A percentile compares a stretch with the other conserved stretches of the same genome.
phyloP scores from a whole-genome alignment of 2,113 vertebrate species.

The Corydoras sp. region DNA sequence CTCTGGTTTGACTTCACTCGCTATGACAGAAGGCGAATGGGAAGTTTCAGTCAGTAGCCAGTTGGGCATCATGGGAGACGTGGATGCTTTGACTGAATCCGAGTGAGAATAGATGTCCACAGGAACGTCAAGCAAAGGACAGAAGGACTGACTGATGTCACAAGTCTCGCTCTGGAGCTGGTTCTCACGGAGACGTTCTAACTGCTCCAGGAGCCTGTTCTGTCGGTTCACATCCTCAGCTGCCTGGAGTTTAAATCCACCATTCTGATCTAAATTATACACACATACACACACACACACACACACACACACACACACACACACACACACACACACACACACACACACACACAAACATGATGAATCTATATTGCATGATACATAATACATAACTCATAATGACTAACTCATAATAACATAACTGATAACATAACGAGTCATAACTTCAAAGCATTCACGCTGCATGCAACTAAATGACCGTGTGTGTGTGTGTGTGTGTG shows the following conservation, averaged over 20 bases:
- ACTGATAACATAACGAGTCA: too few species aligned
- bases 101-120: constrained; percentile 66
- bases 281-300: constrained; percentile 8
- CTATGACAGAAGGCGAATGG: constrained; percentile 36
- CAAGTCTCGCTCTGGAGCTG: constrained; percentile 44
- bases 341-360: neutral
- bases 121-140: constrained; percentile 79
- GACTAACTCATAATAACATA: too few species aligned
- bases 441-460: too few species aligned
- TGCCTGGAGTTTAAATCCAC: constrained; percentile 80
- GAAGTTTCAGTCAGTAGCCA: constrained; percentile 63
- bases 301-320: neutral
- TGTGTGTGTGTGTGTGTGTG: too few species aligned
- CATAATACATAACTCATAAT: too few species aligned
- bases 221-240: constrained; percentile 53
- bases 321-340: neutral
- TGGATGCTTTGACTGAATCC: neutral
- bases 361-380: neutral
- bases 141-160: constrained; percentile 60
- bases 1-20: constrained; percentile 31
- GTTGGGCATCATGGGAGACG: constrained; percentile 53
- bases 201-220: constrained; percentile 49
- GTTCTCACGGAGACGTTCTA: constrained; percentile 63
- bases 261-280: constrained; percentile 71
- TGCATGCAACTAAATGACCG: too few species aligned